Evolutionary conservation across 2,888 invertebrate genomes (phyloP).

Genomic region (Nezara viridula): DNA sequence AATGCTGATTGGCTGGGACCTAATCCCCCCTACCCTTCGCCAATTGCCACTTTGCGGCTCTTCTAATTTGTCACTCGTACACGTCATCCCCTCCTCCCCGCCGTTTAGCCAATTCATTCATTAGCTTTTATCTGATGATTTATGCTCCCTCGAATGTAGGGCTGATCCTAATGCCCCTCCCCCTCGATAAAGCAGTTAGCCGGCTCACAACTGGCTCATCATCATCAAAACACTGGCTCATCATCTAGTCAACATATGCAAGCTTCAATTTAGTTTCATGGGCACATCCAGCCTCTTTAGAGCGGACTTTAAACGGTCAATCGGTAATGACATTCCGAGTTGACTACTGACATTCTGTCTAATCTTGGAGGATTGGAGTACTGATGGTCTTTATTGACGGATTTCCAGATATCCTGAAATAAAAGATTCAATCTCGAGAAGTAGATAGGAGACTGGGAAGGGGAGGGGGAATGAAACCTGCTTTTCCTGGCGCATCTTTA

Average conservation of each 20-base stretch:
- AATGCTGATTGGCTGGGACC: constrained; percentile 40
- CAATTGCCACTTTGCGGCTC: constrained; percentile 49
- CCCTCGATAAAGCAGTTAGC: constrained; percentile 20
- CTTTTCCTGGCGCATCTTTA: no score
- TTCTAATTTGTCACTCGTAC: constrained; percentile 47
- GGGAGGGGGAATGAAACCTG: no score
- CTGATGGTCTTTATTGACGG: no score
- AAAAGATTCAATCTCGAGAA: no score
- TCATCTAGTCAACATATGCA: constrained; percentile 11
- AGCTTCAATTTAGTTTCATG: not conserved
- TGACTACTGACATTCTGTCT: no score
- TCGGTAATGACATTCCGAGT: no score
- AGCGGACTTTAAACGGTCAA: no score
- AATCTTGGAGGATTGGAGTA: no score
- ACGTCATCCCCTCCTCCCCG: constrained; percentile 13
- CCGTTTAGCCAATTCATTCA: constrained; percentile 39
- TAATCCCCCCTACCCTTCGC: constrained; percentile 25
- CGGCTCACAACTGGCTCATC: not conserved
- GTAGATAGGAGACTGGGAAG: no score
- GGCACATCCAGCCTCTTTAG: no score
- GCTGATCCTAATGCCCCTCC: not conserved
- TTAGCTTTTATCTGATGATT: constrained; percentile 31
- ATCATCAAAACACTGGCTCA: not conserved
- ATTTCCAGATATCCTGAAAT: no score
- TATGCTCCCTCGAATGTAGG: not conserved